Percentiles rank a stretch among this genome's conserved stretches.
phyloP scores from a whole-genome alignment of 2,888 invertebrate species.

The Nemotelus nigrinus region DNA sequence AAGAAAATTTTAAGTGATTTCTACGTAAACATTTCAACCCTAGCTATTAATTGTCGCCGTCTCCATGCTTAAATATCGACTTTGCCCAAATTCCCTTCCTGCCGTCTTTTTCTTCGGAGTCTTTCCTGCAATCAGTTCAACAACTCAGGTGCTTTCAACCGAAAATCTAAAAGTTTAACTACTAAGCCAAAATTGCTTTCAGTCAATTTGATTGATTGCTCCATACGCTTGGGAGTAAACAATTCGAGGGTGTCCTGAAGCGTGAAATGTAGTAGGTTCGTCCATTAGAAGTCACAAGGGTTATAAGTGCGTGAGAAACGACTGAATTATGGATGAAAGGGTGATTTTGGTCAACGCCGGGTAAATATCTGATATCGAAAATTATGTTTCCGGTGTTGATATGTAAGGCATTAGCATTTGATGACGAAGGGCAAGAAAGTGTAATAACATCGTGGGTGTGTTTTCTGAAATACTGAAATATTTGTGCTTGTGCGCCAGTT shows the following conservation, averaged over 20 bases:
- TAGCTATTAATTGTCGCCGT: conserved; percentile 8
- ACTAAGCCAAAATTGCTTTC: conserved; percentile 26
- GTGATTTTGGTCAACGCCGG: too few species aligned
- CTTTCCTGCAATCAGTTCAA: too few species aligned
- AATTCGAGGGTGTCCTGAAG: not conserved
- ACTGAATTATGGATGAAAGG: too few species aligned
- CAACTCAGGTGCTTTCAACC: conserved; percentile 4
- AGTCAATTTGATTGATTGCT: conserved; percentile 34
- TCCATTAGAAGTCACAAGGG: not conserved
- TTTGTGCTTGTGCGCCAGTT: too few species aligned
- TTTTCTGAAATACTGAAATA: too few species aligned
- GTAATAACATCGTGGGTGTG: too few species aligned
- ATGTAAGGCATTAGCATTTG: too few species aligned
- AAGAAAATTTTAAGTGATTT: not conserved
- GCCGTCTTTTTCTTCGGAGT: too few species aligned
- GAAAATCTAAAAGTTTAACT: conserved; percentile 20
- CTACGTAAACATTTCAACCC: not conserved
- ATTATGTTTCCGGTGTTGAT: too few species aligned
- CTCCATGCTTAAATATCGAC: not conserved
- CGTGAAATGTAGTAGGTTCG: not conserved
- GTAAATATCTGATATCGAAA: too few species aligned
- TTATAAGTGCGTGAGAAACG: too few species aligned
- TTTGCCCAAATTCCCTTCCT: not conserved
- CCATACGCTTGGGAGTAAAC: not conserved
- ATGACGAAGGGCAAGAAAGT: too few species aligned